Base-by-base conservation (phyloP, 2,113 vertebrate species). In the Tympanuchus pallidicinctus region DNA sequence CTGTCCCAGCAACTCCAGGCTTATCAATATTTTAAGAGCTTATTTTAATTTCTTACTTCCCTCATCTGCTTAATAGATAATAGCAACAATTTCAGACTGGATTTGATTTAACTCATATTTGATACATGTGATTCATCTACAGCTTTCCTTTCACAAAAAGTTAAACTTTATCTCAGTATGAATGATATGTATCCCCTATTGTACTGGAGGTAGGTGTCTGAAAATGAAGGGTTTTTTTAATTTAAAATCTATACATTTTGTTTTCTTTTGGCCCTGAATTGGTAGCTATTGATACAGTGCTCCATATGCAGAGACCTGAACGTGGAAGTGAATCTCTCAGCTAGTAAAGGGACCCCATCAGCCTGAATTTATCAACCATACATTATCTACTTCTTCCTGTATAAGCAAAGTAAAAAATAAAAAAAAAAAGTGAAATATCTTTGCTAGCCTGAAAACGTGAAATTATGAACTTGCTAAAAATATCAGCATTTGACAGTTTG, bases 31-130 rank as follows among this genome's bases (percentile, higher is more conserved):
- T 92, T 94, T 54, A 83, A 90, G 11, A 75, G 22, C 11, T 88
- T 75, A 43, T 59, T 94, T 88, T 67, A 71, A 82, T 92, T 75
- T 93, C 60, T 87, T 67, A 45, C 9, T 85, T 94, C 21, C 80
- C 18, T 65, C 40, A 43, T 6, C 7, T 81, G n/a, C 10, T 80
- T 83, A 40, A 32, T 81, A 65, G 56, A 36, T 75, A 30, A 81
- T 48, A 24, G n/a, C 30, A 91, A 80, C 82, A 67, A 45, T 9
- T 42, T 69, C 47, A 74, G 40, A 10, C 8, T 83, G 22, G 3
- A 32, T 89, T 70, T 80, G 10, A 38, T 73, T 84, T 65, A 66
- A 5, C 9, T 79, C 6, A 32, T 59, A 50, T 54, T 82, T 14
- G 7, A 67, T 64, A 14, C 2, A 5, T 72, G n/a, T 15, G 50